Percentiles rank a stretch among this genome's conserved stretches.
These are phyloP conservation scores for Isurus oxyrinchus DNA, from an alignment of 2,113 vertebrate genomes.

Conservation along the genomic window DNA sequence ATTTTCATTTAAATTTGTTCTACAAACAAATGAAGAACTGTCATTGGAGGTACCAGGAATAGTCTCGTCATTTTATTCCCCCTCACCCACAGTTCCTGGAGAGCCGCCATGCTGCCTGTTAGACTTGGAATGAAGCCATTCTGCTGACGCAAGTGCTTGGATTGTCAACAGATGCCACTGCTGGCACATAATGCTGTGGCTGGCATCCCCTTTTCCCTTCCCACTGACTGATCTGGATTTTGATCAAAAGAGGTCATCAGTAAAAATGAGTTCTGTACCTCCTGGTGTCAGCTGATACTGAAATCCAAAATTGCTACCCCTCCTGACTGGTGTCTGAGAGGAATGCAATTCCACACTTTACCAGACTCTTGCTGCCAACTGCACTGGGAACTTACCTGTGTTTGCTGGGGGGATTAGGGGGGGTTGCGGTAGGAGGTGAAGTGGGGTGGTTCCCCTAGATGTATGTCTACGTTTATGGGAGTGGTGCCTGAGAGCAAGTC, in stretches of 20 bases:
- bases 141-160: not conserved
- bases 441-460: not conserved
- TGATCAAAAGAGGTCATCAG: not conserved
- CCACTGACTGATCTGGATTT: not conserved
- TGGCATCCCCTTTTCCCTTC: not conserved
- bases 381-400: not conserved
- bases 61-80: not conserved
- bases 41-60: not conserved
- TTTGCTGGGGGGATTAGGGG: not conserved
- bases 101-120: not conserved
- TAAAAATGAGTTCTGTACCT: not conserved
- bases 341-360: not conserved
- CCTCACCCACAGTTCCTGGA: not conserved
- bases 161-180: not conserved
- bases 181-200: not conserved
- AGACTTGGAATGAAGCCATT: not conserved
- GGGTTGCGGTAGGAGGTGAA: too few relatives aligned
- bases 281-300: not conserved
- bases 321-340: not conserved
- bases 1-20: not conserved
- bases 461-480: not conserved
- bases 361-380: not conserved
- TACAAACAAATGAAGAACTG: not conserved
- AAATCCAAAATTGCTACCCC: not conserved
- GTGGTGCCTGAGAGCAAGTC: too few relatives aligned